Evolutionary conservation across 2,797 vertebrate species (phyloP), one percentile per base, ranked within the genome.

Genomic region (Crenuchus spilurus): DNA sequence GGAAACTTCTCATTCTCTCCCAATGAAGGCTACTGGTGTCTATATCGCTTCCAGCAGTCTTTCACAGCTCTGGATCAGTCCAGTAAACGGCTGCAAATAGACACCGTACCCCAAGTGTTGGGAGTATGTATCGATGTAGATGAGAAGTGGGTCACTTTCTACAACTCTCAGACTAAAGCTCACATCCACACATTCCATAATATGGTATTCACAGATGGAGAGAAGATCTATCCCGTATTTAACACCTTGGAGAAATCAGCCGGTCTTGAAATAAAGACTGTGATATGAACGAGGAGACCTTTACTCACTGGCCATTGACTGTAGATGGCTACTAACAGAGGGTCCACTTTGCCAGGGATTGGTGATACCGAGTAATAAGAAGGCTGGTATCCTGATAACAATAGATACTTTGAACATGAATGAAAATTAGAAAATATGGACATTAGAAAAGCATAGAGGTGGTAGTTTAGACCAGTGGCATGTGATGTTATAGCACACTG

Each of bases 131-230:
- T 70, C 24, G 73, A 75, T 2, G 46, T 63, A 22, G 65, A 70
- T 0, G 65, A 75, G 35, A 60, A 20, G 26, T 75, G 73, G 65
- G 65, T 75, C 13, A 51, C 44, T 1, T 75, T 75, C 11, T 75
- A 75, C 30, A 54, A 75, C 8, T 26, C 8, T 4, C 46, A 62
- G 46, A 61, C 65, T 13, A 70, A 62, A 54, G 30, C 51, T n/a
- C 13, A 35, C 14, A 68, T 75, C 31, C 35, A 75, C 58, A 75
- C 57, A 14, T 75, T 75, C 48, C 62, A 2, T 8, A 14, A 35
- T 7, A 52, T 75, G 73, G 16, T 35, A 16, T 58, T 69, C 22
- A 35, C 8, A 31, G 46, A 39, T 2, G 46, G 26, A 18, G 65
- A 75, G 4, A 10, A 3, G 42, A 14, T 75, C 20, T 75, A 42